Percentiles rank a stretch among this genome's conserved stretches.
phyloP scores from a whole-genome alignment of 2,113 vertebrate species.

The Prietella phreatophila region DNA sequence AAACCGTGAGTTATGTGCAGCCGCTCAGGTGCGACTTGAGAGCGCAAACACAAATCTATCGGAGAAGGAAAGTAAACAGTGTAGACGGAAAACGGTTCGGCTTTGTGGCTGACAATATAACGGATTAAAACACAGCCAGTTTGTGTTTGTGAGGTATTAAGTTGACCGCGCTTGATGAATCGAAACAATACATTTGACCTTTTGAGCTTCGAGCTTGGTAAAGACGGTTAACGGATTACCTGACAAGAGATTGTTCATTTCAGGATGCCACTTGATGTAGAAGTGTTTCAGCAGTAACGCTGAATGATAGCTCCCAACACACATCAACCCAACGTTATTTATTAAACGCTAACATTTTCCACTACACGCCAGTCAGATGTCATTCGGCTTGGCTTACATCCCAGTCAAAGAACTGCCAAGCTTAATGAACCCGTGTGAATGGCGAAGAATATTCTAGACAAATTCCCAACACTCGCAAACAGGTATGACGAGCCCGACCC shows the following conservation, averaged over 20 bases:
- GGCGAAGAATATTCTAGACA: neutral
- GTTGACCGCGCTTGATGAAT: conserved; percentile 6
- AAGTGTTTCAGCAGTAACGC: neutral
- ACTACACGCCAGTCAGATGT: neutral
- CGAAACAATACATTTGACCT: conserved; percentile 25
- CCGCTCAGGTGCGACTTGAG: conserved; percentile 61
- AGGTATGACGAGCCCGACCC: conserved; percentile 9
- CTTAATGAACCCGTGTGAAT: conserved; percentile 14
- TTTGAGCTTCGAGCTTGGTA: neutral
- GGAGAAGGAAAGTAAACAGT: conserved; percentile 63
- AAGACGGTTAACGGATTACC: neutral
- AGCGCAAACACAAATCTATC: conserved; percentile 64
- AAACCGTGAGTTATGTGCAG: conserved; percentile 62
- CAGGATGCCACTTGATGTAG: neutral
- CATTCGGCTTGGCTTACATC: neutral
- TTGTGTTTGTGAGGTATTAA: conserved; percentile 14
- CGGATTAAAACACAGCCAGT: neutral
- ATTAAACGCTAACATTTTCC: conserved; percentile 6
- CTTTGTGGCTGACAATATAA: conserved; percentile 28
- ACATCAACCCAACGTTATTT: neutral
- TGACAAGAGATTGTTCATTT: neutral
- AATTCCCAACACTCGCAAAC: neutral
- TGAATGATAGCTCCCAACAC: neutral
- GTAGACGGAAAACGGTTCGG: conserved; percentile 30
- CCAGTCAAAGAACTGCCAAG: neutral